Evolutionary conservation across 1,140 invertebrate species (phyloP).

Genomic region (Drosophila miranda): DNA sequence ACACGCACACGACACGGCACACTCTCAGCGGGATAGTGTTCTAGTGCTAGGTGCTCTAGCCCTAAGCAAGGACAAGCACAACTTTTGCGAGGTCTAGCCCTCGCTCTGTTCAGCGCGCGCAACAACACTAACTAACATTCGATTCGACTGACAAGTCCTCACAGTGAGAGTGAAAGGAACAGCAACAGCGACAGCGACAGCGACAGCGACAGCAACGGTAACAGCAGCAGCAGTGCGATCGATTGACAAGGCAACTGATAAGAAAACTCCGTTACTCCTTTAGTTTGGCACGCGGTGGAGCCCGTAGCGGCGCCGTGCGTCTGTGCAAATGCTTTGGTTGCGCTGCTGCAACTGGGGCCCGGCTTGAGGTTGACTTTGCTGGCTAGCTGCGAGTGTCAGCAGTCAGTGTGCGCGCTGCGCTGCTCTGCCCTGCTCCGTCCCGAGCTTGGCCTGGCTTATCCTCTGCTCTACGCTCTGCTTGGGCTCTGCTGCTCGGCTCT

Average conservation of each 20-base stretch:
- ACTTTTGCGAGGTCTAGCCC: conserved; percentile 34
- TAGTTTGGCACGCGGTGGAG: conserved; percentile 36
- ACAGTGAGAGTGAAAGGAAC: conserved; percentile 16
- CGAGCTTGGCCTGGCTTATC: conserved; percentile 65
- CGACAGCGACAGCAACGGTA: too few relatives aligned
- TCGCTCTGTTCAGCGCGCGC: conserved; percentile 15
- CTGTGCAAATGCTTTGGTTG: conserved; percentile 73
- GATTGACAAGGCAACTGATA: conserved; percentile 64
- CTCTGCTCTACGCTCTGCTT: conserved; percentile 26
- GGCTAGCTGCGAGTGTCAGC: conserved; percentile 26
- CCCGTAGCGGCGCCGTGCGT: conserved; percentile 51
- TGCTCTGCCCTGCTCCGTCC: conserved; percentile 24
- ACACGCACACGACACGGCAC: conserved; percentile 11
- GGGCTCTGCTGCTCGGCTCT: conserved; percentile 5
- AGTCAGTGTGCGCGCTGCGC: conserved; percentile 3
- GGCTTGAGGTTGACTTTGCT: conserved; percentile 59
- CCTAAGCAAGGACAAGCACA: conserved; percentile 47
- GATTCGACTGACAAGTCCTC: too few relatives aligned
- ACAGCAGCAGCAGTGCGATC: conserved; percentile 39
- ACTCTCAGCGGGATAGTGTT: conserved; percentile 3
- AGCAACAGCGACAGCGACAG: not conserved
- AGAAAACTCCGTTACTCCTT: conserved; percentile 28
- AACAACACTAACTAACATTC: conserved; percentile 17
- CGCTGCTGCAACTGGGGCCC: conserved; percentile 72
- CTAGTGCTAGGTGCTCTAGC: conserved; percentile 16